A percentile compares a stretch with the other conserved stretches of the same genome.
phyloP scores from a whole-genome alignment of 2,797 vertebrate species.

The Cuculus canorus region DNA sequence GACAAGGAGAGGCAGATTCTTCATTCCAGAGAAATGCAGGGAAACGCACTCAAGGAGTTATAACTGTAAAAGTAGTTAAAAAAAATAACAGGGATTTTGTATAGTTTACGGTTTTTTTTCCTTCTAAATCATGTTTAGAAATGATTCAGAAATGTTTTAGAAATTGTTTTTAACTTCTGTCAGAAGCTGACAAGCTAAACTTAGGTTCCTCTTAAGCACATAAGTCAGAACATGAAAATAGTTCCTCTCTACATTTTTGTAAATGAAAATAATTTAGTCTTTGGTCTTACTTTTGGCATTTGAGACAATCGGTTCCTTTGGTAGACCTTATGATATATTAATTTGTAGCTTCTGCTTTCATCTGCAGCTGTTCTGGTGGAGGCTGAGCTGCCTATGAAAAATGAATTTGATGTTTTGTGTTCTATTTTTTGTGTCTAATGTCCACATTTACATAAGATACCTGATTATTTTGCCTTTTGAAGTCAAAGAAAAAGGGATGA shows the following conservation, averaged over 20 bases:
- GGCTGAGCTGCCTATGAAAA: slow-evolving; percentile 9
- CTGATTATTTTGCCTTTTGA: slow-evolving; percentile 51
- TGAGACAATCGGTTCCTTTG: slow-evolving; percentile 16
- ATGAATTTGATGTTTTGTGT: slow-evolving; percentile 40
- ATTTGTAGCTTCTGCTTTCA: slow-evolving; percentile 58
- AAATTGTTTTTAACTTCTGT: slow-evolving; percentile 18
- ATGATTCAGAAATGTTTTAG: background rate
- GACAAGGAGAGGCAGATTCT: background rate
- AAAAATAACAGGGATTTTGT: background rate
- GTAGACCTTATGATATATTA: slow-evolving; percentile 48
- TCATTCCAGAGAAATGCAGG: background rate
- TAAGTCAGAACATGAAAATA: slow-evolving; percentile 5
- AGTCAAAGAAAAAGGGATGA: background rate
- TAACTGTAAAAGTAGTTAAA: background rate
- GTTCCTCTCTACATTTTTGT: background rate
- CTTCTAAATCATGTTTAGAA: background rate
- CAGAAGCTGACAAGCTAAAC: slow-evolving; percentile 7
- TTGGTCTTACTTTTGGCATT: slow-evolving; percentile 44
- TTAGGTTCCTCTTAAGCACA: slow-evolving; percentile 6
- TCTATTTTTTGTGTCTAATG: slow-evolving; percentile 40
- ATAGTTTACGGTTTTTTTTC: background rate
- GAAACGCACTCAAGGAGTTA: accelerated
- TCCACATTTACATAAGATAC: slow-evolving; percentile 62
- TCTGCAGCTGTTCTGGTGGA: slow-evolving; percentile 33
- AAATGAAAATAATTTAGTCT: slow-evolving; percentile 54